These are phyloP conservation scores for Macquaria australasica DNA, from an alignment of 2,113 vertebrate genomes.

Conservation along the genomic window DNA sequence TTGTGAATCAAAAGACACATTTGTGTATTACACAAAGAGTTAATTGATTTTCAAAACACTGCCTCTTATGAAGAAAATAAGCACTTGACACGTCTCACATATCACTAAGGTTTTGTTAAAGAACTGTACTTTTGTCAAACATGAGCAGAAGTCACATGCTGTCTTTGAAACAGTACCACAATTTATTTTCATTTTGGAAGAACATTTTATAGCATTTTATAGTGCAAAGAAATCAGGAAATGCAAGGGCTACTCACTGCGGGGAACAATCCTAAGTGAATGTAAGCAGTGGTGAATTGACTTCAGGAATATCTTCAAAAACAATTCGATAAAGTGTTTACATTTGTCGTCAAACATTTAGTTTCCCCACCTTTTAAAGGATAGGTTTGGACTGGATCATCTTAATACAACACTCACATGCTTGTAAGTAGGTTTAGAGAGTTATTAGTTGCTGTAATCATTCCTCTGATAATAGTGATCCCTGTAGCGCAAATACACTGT, in stretches of 20 bases:
- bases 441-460: not conserved
- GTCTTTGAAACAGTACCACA: not conserved
- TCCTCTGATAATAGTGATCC: not conserved
- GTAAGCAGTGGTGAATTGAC: not conserved
- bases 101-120: not conserved
- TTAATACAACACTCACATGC: not conserved
- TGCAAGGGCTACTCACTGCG: not conserved
- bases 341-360: not conserved
- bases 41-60: not conserved
- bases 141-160: not conserved
- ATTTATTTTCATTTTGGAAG: not conserved
- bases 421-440: not conserved
- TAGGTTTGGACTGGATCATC: too few relatives aligned
- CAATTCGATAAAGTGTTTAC: not conserved
- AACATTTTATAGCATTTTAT: not conserved
- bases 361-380: not conserved
- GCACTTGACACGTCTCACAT: not conserved
- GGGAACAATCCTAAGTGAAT: not conserved
- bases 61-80: not conserved
- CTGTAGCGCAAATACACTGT: not conserved
- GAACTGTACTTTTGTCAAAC: not conserved
- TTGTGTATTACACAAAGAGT: not conserved
- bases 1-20: not conserved
- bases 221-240: constrained; percentile 1
- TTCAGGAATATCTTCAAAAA: not conserved